Evolutionary conservation across 2,113 vertebrate genomes (phyloP), one percentile per base, ranked within the genome.

Genomic region (Syrrhaptes paradoxus): DNA sequence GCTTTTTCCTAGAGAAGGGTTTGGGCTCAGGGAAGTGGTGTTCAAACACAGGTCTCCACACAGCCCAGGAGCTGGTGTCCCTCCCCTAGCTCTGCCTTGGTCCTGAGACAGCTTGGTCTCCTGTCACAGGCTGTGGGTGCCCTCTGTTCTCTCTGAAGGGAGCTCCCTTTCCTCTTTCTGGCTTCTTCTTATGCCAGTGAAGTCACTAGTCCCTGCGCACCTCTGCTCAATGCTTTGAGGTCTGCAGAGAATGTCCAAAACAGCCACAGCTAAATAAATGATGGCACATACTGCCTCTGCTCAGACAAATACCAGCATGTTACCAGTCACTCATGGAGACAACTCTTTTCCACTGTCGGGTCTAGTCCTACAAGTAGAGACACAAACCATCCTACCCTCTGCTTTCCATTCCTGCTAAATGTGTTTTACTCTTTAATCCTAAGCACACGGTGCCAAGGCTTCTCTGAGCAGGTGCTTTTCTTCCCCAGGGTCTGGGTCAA

Each of bases 1-100:
- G 82, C 75, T 91, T 96, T 96, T 90, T 79, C 48, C 62, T 71
- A 49, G 88, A 94, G 32, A 95, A 93, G 52, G 85, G 65, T 81
- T 95, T 84, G 72, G 31, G 41, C 76, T 57, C 31, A 32, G 80
- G 79, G 28, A 87, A 93, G 15, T 11, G 17, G 62, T 91, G 67
- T 93, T 96, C 93, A 95, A 96, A 96, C 91, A 95, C 38, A 67
- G 67, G 43, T 55, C 59, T 81, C 63, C 4, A 3, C 43, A 81
- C 49, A 72, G 43, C 5, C 41, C 70, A 43, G 71, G 85, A 58
- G 21, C 32, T 63, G 41, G 31, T 68, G 28, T 65, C 31, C 28
- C 13, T 89, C 15, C 51, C 25, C 32, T 52, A 21, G 25, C 57
- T 93, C 72, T 62, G 41, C 48, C 38, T 86, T 13, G 31, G 59